phyloP scores from a whole-genome alignment of 2,113 vertebrate species.

The Zosterops japonicus region DNA sequence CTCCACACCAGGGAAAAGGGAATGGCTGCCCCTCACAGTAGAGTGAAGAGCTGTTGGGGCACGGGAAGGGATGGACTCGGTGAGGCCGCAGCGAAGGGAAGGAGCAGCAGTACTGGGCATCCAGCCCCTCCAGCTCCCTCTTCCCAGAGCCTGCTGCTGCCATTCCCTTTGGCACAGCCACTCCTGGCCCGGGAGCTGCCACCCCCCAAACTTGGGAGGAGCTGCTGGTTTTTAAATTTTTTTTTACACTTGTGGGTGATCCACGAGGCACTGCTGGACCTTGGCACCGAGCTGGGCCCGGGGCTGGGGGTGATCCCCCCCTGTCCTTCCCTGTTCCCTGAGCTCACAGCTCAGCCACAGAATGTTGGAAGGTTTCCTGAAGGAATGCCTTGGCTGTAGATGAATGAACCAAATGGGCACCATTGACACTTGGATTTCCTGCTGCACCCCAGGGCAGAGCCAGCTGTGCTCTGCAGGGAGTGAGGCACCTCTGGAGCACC shows the following conservation, averaged over 20 bases:
- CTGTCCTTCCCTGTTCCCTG: neutral
- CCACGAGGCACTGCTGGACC: constrained; percentile 67
- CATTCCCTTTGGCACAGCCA: neutral
- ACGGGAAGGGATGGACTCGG: neutral
- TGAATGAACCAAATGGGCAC: constrained; percentile 67
- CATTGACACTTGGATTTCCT: constrained; percentile 42
- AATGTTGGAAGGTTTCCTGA: neutral
- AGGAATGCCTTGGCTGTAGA: constrained; percentile 45
- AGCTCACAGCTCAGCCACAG: neutral
- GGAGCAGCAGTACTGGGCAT: neutral
- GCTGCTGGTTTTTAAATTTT: constrained; percentile 66
- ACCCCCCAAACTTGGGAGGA: neutral
- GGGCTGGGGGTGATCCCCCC: constrained; percentile 1
- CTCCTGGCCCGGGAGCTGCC: neutral
- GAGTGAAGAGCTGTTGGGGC: neutral
- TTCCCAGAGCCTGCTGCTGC: constrained; percentile 42
- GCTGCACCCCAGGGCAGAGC: constrained; percentile 60
- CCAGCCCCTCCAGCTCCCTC: neutral
- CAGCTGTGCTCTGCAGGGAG: constrained; percentile 68
- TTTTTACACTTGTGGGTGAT: constrained; percentile 70
- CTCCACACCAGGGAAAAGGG: neutral
- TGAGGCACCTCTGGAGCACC: constrained; percentile 28
- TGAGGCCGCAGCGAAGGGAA: constrained; percentile 47
- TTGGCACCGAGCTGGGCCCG: constrained; percentile 55
- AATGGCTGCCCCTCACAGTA: neutral